Evolutionary conservation across 2,113 vertebrate genomes (phyloP), one percentile per base, ranked within the genome.

Genomic region (Poicephalus meyeri): DNA sequence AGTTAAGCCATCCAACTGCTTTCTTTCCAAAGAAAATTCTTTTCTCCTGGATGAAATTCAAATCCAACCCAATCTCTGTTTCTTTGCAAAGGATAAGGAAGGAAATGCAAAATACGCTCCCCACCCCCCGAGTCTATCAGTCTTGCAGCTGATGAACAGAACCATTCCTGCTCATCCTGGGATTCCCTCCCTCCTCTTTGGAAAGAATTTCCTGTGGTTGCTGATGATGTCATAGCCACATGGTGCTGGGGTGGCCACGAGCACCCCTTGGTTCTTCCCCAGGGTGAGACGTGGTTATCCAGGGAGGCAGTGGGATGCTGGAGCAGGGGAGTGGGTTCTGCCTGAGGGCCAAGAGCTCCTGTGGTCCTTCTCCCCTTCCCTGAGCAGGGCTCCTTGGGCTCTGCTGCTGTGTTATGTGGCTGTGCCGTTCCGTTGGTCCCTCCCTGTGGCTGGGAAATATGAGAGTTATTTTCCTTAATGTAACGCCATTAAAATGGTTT

Each of bases 11-110:
- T 66, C 86, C 37, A 11, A 44, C 46, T 23, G 49, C 49, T 72
- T 89, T 39, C 50, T 88, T 81, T 81, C 69, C 29, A 37, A 86
- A 50, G 2, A 3, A 23, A 82, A 69, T 55, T 50, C 14, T 86
- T 64, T 92, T 86, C 53, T 91, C 65, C 86, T 96, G 95, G 86
- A 83, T 86, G 91, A 77, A 73, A 64, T 80, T 94, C 76, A 96
- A 96, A 94, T 61, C 89, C 86, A 91, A 28, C 29, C 76, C 80
- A 86, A 92, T 91, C 89, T 89, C 58, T 11, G 4, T 91, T 92
- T 70, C 83, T 88, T 47, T 83, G 86, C 41, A 47, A 80, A 77
- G 58, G 68, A 92, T 72, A 91, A n/a, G 50, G 76, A 42, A 80
- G 60, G 76, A 92, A 80, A 95, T 44, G 83, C 77, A 80, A 66